phyloP scores from a whole-genome alignment of 2,888 invertebrate species.

The Anorthoa munda region DNA sequence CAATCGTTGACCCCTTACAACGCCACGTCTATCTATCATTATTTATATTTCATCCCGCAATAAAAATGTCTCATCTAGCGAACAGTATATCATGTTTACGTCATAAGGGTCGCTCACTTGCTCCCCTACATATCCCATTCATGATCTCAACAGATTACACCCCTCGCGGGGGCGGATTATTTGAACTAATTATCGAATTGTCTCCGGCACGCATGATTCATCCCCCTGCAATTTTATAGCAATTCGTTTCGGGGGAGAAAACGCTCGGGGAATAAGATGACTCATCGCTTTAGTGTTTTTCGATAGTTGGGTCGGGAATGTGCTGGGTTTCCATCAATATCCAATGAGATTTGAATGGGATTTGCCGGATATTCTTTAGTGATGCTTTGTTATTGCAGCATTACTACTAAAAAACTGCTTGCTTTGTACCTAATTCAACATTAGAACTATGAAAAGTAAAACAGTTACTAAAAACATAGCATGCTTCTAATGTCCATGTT shows the following conservation, averaged over 20 bases:
- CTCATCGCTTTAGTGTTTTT: constrained; percentile 67
- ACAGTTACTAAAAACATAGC: constrained; percentile 1
- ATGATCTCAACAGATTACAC: constrained; percentile 64
- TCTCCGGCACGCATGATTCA: constrained; percentile 71
- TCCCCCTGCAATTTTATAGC: constrained; percentile 72
- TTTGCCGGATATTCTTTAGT: constrained; percentile 21
- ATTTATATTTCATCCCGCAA: not conserved
- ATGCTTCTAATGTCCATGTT: constrained; percentile 8
- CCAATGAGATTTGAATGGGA: constrained; percentile 50
- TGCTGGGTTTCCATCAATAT: constrained; percentile 48
- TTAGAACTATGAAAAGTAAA: not conserved
- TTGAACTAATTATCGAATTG: constrained; percentile 78
- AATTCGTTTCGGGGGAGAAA: constrained; percentile 61
- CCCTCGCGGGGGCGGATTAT: constrained; percentile 68
- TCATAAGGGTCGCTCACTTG: constrained; percentile 50
- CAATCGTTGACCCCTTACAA: not conserved
- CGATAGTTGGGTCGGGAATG: constrained; percentile 55
- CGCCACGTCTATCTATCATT: not conserved
- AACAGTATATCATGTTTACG: constrained; percentile 43
- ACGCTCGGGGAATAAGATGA: constrained; percentile 62
- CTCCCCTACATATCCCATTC: constrained; percentile 65
- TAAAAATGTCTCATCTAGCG: constrained; percentile 40
- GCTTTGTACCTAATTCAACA: not conserved
- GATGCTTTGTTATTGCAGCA: constrained; percentile 2
- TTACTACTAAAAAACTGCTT: not conserved